A percentile compares a stretch with the other conserved stretches of the same genome.
These are phyloP conservation scores for Clavelina lepadiformis DNA, from an alignment of 23 tunicate species.

Conservation along the genomic window DNA sequence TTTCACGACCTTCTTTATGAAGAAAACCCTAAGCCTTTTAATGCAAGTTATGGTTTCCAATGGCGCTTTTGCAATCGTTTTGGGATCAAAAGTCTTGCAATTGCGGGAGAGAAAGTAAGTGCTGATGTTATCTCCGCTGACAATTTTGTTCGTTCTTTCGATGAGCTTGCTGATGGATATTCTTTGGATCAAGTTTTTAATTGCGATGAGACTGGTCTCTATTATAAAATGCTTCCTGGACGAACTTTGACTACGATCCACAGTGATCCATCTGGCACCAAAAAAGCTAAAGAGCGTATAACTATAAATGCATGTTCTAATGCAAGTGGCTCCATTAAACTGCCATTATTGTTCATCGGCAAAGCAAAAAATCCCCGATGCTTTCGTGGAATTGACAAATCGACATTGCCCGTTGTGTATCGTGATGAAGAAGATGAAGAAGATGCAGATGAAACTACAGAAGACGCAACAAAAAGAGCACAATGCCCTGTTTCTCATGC, in stretches of 20 bases:
- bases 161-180: conserved; percentile 13
- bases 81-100: conserved; percentile 15
- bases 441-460: too few species aligned
- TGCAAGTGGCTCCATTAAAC: conserved; percentile 32
- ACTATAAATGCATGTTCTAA: conserved; percentile 14
- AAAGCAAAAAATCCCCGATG: conserved; percentile 27
- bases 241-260: conserved; percentile 12
- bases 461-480: too few species aligned
- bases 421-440: too few species aligned
- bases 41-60: conserved; percentile 12
- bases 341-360: conserved; percentile 19
- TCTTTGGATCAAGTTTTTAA: conserved; percentile 15
- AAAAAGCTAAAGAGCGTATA: conserved; percentile 9
- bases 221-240: conserved; percentile 14
- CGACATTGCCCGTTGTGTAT: conserved; percentile 14
- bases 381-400: conserved; percentile 15
- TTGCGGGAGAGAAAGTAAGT: conserved; percentile 11
- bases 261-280: conserved; percentile 23
- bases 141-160: conserved; percentile 3
- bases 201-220: conserved; percentile 20
- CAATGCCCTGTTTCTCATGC: too few species aligned
- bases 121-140: conserved; percentile 7
- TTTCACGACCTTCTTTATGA: background rate
- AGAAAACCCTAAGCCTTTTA: conserved; percentile 5
- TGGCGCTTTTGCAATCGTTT: conserved; percentile 3